Conservation (phyloP, 2,888 invertebrate species). For the Terebella lapidaria region DNA sequence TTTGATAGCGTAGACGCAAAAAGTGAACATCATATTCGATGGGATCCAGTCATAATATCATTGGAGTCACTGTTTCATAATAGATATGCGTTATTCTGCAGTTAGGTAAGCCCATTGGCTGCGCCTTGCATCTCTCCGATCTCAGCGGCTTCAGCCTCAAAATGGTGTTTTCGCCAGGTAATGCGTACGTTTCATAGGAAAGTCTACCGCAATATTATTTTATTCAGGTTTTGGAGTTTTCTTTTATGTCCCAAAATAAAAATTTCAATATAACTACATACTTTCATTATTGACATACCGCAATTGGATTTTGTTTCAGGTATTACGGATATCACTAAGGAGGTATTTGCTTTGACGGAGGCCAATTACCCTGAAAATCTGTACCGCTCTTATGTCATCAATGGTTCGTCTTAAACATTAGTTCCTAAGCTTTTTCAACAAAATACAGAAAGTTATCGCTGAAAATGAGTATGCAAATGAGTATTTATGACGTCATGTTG, state of each 20-base stretch:
- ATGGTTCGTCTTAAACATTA: constrained; percentile 18
- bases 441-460: too few species aligned
- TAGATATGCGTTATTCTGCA: too few species aligned
- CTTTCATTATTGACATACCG: too few species aligned
- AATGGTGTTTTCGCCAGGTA: constrained; percentile 9
- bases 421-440: too few species aligned
- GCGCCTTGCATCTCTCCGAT: constrained; percentile 6
- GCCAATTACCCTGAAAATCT: constrained; percentile 27
- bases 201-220: neutral
- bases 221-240: neutral
- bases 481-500: too few species aligned
- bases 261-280: neutral
- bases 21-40: too few species aligned
- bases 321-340: constrained; percentile 1
- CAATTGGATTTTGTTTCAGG: constrained; percentile 3
- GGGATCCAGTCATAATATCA: too few species aligned
- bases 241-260: neutral
- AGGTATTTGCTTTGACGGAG: constrained; percentile 19
- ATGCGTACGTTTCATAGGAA: too few species aligned
- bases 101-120: neutral
- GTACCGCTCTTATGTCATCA: constrained; percentile 17
- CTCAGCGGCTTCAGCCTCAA: constrained; percentile 6
- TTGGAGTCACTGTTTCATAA: too few species aligned
- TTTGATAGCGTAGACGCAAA: too few species aligned
- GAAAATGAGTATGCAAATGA: too few species aligned